Conservation (phyloP, 2,113 vertebrate species). For the Cebus imitator region DNA sequence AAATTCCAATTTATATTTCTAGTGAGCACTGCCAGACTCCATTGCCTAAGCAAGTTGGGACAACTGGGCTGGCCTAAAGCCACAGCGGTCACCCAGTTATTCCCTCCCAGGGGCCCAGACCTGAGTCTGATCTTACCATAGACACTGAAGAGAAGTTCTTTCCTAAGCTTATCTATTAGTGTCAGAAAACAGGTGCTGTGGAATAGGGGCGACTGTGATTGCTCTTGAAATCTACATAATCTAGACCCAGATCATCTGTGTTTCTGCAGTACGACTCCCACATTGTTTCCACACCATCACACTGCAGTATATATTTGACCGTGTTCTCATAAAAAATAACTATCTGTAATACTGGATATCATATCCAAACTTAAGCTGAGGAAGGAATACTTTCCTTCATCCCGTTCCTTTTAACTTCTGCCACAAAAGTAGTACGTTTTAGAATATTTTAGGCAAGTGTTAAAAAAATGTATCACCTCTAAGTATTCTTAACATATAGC, state of each 20-base stretch:
- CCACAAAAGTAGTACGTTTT: conserved; percentile 15
- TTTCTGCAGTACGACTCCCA: neutral
- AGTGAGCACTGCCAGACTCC: neutral
- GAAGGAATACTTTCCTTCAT: neutral
- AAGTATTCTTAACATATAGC: conserved; percentile 14
- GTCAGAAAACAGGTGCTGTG: conserved; percentile 11
- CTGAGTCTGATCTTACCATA: neutral
- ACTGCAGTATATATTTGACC: neutral
- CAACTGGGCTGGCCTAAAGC: neutral
- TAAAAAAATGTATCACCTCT: conserved; percentile 25
- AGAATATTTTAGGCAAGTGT: conserved; percentile 45
- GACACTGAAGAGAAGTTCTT: neutral
- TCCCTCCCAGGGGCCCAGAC: neutral
- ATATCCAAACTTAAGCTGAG: conserved; percentile 26
- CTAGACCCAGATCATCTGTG: neutral
- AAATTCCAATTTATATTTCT: conserved; percentile 11
- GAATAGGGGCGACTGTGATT: neutral
- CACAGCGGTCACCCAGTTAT: neutral
- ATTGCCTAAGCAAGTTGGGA: neutral
- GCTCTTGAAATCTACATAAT: neutral
- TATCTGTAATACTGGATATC: neutral
- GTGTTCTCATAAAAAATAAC: conserved; percentile 32
- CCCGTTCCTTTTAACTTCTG: neutral
- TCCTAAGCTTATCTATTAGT: neutral
- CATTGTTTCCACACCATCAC: neutral